Evolutionary conservation across 2,797 vertebrate species (phyloP).

Genomic region (Semaprochilodus insignis): DNA sequence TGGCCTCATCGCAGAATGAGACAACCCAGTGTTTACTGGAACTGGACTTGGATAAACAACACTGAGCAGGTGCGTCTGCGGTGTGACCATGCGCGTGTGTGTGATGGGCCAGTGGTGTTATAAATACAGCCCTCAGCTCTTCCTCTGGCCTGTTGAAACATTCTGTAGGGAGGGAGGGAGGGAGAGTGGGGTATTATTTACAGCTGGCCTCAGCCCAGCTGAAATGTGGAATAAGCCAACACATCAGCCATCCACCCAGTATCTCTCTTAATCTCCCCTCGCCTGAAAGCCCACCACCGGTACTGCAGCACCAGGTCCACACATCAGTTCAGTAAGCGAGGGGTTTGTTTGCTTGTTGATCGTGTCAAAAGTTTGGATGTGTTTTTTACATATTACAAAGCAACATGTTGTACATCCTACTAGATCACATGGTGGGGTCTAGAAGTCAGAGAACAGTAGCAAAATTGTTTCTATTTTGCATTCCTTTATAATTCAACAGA

Average conservation of each 20-base stretch:
- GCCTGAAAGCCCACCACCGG: conserved; percentile 25
- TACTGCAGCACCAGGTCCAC: conserved; percentile 4
- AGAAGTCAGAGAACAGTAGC: no score
- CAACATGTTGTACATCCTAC: neutral
- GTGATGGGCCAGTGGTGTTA: conserved; percentile 38
- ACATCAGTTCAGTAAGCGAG: neutral
- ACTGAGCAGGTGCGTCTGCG: conserved; percentile 41
- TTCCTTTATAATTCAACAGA: no score
- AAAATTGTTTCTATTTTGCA: no score
- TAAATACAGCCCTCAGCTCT: conserved; percentile 55
- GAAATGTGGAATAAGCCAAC: conserved; percentile 46
- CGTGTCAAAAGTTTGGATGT: neutral
- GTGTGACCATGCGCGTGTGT: conserved; percentile 37
- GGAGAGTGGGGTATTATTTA: conserved; percentile 50
- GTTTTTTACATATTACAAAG: neutral
- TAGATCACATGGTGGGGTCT: no score
- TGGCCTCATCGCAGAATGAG: neutral
- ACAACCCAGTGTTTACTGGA: conserved; percentile 19
- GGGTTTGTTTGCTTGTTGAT: conserved; percentile 12
- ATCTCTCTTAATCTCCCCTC: conserved; percentile 18
- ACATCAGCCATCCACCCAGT: conserved; percentile 42
- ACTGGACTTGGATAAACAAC: conserved; percentile 25
- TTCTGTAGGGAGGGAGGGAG: conserved; percentile 50
- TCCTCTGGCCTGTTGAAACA: conserved; percentile 52
- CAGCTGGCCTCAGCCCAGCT: conserved; percentile 51